Conservation (phyloP, 2,113 vertebrate species). For the Malurus alboscapulatus region DNA sequence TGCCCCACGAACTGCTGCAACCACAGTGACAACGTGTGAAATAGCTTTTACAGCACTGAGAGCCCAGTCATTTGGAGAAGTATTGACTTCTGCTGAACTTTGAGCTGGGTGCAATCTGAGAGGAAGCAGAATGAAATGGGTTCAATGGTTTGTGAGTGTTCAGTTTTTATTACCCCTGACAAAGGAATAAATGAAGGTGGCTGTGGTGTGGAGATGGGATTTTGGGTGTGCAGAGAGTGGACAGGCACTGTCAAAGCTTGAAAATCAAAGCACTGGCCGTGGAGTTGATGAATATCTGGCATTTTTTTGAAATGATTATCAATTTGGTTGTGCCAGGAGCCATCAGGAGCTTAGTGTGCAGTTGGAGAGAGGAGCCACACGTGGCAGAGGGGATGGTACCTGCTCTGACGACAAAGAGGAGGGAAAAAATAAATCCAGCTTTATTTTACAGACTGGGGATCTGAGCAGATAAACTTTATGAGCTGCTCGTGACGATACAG, state of each 20-base stretch:
- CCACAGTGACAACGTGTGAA: not conserved
- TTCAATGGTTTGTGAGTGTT: not conserved
- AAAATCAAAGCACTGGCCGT: not conserved
- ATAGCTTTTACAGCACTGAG: not conserved
- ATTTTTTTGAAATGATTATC: not conserved
- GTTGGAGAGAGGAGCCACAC: not conserved
- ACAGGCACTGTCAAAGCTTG: not conserved
- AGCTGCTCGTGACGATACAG: not conserved
- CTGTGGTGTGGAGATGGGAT: not conserved
- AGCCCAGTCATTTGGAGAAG: not conserved
- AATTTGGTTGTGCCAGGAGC: not conserved
- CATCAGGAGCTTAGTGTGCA: not conserved
- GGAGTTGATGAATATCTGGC: not conserved
- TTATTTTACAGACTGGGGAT: not conserved
- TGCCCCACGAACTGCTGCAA: not conserved
- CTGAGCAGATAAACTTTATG: not conserved
- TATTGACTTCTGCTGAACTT: not conserved
- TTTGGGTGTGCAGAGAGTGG: accelerated
- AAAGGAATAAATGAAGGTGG: not conserved
- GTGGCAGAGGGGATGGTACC: not conserved
- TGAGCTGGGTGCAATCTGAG: not conserved
- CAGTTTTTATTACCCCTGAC: not conserved
- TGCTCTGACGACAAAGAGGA: not conserved
- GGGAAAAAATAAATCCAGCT: not conserved
- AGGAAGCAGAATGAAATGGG: not conserved